Evolutionary conservation across 2,797 vertebrate genomes (phyloP), one percentile per base, ranked within the genome.

Genomic region (Typhlichthys eigenmanni): DNA sequence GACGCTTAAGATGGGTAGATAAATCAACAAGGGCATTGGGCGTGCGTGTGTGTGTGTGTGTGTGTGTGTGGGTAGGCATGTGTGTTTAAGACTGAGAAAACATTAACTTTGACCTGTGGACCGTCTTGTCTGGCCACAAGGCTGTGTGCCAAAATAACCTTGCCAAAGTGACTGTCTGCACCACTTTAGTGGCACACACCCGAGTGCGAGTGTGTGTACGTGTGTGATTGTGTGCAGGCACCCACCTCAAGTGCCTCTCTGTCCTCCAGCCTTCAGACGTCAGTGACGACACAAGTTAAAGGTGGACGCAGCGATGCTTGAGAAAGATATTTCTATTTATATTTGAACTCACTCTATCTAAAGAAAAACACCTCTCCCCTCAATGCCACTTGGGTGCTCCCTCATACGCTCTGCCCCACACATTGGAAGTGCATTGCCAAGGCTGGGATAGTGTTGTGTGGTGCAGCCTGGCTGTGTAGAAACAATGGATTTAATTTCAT

Each of bases 241-340:
- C 82, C 78, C 63, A 63, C 54, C 73, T 79, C 68, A 50, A 72
- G 61, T 66, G 62, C 52, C 32, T 38, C 60, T 59, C 74, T 62
- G 58, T 68, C 64, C 61, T 60, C 55, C 72, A 78, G 88, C 76
- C 81, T 87, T 85, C 81, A 84, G 78, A 69, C 53, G 66, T 68
- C 60, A 9, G 32, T 4, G 32, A 61, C 60, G 69, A 72, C 75
- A 57, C 51, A 69, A 68, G 66, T 77, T 67, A 63, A 64, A 29
- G 24, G 24, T 29, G 24, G 24, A 29, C 24, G 60, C 79, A 62
- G 60, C 62, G 71, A 50, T 57, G 61, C 38, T 29, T 29, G 24
- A 29, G 24, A 29, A 29, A 29, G 0, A 29, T 29, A 29, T 29
- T 29, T 29, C 0, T 29, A 24, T 24, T 24, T 24, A 24, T 24